These are phyloP conservation scores for Arbacia lixula DNA, from an alignment of 53 echinoderm and acorn worm genomes.

Conservation along the genomic window DNA sequence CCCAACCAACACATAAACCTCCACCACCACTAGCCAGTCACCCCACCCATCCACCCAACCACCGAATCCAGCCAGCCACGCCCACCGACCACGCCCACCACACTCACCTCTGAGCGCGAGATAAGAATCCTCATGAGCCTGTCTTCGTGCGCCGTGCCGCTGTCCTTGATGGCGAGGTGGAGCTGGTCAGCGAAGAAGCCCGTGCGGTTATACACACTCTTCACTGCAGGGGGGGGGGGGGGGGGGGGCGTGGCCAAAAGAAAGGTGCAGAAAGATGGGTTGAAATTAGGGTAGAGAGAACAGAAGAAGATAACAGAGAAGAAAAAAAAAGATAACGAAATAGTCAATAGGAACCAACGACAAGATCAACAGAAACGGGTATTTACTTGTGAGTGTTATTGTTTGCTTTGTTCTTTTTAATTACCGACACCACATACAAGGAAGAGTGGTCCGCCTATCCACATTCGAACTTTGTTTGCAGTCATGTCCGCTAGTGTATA, in stretches of 20 bases:
- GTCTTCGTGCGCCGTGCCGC: not conserved
- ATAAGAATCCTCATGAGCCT: constrained; percentile 43
- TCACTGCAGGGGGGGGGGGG: constrained; percentile 1
- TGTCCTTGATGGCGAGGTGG: constrained; percentile 44
- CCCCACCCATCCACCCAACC: no score
- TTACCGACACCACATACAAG: not conserved
- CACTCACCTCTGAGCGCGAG: constrained; percentile 47
- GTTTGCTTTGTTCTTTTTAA: not conserved
- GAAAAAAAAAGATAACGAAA: not conserved
- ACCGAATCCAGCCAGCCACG: no score
- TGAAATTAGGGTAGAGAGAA: not conserved
- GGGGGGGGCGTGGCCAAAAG: not conserved
- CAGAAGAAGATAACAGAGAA: not conserved
- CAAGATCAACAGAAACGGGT: not conserved
- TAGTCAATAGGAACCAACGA: not conserved
- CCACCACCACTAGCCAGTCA: no score
- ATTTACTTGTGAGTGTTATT: not conserved
- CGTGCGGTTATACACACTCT: constrained; percentile 49
- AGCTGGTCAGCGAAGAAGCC: constrained; percentile 53
- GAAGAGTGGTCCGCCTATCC: not conserved
- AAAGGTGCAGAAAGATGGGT: not conserved
- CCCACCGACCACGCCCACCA: no score
- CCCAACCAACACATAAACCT: no score
- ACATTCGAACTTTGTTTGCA: not conserved
- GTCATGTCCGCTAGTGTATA: not conserved